phyloP scores from a whole-genome alignment of 2,113 vertebrate genomes.

The Eudyptes chrysolophus region DNA sequence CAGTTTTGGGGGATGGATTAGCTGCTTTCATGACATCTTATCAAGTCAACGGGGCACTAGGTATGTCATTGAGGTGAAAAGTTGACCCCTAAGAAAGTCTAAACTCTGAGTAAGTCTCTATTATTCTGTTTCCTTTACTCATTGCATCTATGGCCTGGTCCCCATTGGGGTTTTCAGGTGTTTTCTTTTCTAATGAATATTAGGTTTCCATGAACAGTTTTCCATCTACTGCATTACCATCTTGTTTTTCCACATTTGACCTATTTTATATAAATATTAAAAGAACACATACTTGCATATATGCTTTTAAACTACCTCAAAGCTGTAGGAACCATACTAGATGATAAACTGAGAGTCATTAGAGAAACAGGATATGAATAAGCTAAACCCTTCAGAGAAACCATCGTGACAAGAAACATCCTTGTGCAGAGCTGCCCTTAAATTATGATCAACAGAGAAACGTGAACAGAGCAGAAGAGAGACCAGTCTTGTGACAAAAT shows the following conservation, averaged over 20 bases:
- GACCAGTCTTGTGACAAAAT: not conserved
- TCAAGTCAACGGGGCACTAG: not conserved
- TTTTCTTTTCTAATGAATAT: not conserved
- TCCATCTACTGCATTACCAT: not conserved
- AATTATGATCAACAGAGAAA: not conserved
- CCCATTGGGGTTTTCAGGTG: accelerated
- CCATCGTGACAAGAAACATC: not conserved
- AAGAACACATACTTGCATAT: not conserved
- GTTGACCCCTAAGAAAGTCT: not conserved
- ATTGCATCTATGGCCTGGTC: not conserved
- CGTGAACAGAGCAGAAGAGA: not conserved
- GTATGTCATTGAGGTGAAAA: not conserved
- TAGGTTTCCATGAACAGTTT: not conserved
- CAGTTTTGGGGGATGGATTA: not conserved
- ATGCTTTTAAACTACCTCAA: not conserved
- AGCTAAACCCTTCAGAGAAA: not conserved
- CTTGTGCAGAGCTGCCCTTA: not conserved
- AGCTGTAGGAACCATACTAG: not conserved
- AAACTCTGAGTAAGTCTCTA: not conserved
- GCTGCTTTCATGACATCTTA: not conserved
- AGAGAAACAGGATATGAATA: not conserved
- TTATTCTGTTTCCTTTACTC: not conserved
- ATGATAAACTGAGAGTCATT: not conserved
- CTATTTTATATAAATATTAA: not conserved
- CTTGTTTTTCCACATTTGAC: not conserved